A percentile compares a stretch with the other conserved stretches of the same genome.
Evolutionary conservation across 2,113 vertebrate species (phyloP).

Genomic region (Dromiciops gliroides): DNA sequence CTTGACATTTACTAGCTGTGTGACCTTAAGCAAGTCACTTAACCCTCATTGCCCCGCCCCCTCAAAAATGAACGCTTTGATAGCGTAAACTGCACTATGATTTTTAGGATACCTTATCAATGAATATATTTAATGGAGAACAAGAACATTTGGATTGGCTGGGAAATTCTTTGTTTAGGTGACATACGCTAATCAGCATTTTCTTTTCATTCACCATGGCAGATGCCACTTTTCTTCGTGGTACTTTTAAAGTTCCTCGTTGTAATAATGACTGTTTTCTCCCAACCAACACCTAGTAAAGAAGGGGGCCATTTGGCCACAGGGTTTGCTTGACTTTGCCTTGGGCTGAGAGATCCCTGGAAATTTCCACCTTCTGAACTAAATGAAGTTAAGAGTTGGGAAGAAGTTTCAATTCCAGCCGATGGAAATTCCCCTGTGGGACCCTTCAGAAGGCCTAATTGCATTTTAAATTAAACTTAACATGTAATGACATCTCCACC

Average conservation of each 20-base stretch:
- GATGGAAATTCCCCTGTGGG: neutral
- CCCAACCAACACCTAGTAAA: neutral
- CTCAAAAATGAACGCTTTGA: no score
- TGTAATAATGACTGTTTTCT: neutral
- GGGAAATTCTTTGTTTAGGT: neutral
- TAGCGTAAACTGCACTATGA: no score
- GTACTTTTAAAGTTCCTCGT: neutral
- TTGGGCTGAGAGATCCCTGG: neutral
- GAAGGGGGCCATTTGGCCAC: neutral
- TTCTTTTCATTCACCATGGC: neutral
- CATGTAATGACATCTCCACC: neutral
- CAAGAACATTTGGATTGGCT: neutral
- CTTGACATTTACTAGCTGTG: no score
- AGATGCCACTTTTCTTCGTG: neutral
- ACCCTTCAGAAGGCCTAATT: neutral
- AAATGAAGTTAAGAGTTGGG: neutral
- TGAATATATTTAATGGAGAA: neutral
- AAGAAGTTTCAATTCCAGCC: neutral
- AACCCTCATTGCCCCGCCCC: no score
- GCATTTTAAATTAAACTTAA: slow-evolving; percentile 1
- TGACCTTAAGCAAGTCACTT: no score
- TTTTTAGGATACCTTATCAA: no score
- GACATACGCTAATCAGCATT: neutral
- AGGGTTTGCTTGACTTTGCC: neutral
- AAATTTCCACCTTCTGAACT: neutral